A percentile compares a stretch with the other conserved stretches of the same genome.
phyloP scores from a whole-genome alignment of 2,113 vertebrate genomes.

The Semicossyphus pulcher region DNA sequence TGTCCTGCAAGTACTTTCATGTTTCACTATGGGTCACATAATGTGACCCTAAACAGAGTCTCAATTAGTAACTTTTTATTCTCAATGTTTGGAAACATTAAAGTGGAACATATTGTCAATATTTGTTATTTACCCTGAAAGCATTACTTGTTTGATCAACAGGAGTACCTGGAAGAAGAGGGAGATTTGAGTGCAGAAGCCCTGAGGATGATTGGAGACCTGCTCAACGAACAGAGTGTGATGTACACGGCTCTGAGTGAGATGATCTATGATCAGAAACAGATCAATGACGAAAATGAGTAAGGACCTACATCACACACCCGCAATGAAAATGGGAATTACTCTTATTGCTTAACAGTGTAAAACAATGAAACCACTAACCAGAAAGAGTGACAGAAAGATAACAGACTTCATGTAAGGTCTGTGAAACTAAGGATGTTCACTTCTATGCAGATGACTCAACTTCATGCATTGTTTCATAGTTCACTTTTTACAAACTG shows the following conservation, averaged over 20 bases:
- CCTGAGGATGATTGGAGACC: constrained; percentile 78
- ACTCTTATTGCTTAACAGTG: background rate
- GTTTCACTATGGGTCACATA: no score
- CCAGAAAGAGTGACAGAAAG: no score
- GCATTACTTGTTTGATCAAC: background rate
- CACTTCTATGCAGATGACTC: no score
- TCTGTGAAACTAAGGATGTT: no score
- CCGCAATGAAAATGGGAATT: background rate
- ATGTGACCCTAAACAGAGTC: no score
- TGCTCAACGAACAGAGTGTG: constrained; percentile 76
- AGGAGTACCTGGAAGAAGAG: constrained; percentile 77
- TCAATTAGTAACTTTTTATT: no score
- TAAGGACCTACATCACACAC: background rate
- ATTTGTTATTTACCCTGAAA: background rate
- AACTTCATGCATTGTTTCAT: no score
- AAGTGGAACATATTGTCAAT: no score
- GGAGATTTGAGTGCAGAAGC: constrained; percentile 71
- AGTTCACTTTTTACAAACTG: no score
- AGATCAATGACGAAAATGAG: constrained; percentile 63
- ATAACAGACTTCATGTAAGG: no score
- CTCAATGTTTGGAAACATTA: no score
- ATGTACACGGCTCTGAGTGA: constrained; percentile 73
- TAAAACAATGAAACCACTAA: background rate
- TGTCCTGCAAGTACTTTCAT: no score
- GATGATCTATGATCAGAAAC: constrained; percentile 70